A percentile compares a stretch with the other conserved stretches of the same genome.
Evolutionary conservation across 2,797 vertebrate genomes (phyloP).

Genomic region (Muscicapa comitata): DNA sequence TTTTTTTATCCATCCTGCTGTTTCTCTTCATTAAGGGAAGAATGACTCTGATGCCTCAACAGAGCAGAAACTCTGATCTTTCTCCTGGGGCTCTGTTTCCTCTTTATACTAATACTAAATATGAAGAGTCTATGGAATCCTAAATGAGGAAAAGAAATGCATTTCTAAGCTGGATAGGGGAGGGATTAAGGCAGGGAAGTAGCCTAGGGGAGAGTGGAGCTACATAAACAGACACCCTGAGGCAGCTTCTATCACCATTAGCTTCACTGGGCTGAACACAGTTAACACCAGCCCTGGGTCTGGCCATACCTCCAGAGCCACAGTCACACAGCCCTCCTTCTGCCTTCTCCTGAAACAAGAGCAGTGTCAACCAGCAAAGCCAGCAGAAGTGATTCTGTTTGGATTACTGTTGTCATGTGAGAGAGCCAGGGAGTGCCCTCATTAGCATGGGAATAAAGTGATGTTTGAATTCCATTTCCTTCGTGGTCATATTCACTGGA

Average conservation of each 20-base stretch:
- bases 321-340: background rate
- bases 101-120: slow-evolving; percentile 48
- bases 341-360: background rate
- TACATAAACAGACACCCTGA: background rate
- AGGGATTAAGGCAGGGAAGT: slow-evolving; percentile 5
- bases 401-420: background rate
- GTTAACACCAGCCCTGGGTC: background rate
- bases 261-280: background rate
- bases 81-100: slow-evolving; percentile 18
- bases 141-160: slow-evolving; percentile 1
- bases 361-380: background rate
- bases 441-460: background rate
- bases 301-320: background rate
- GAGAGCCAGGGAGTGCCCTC: background rate
- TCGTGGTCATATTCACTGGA: background rate
- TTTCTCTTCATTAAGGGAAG: slow-evolving; percentile 49
- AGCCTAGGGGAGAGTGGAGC: background rate
- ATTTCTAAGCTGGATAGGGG: background rate
- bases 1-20: slow-evolving; percentile 58
- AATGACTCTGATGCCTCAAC: slow-evolving; percentile 9
- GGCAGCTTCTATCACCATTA: background rate
- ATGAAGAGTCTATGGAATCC: slow-evolving; percentile 20
- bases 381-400: background rate
- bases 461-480: background rate
- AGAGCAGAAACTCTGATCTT: slow-evolving; percentile 57